A percentile compares a stretch with the other conserved stretches of the same genome.
Conservation (phyloP, 64 coral and sea anemone genomes). For the Pocillopora verrucosa region DNA sequence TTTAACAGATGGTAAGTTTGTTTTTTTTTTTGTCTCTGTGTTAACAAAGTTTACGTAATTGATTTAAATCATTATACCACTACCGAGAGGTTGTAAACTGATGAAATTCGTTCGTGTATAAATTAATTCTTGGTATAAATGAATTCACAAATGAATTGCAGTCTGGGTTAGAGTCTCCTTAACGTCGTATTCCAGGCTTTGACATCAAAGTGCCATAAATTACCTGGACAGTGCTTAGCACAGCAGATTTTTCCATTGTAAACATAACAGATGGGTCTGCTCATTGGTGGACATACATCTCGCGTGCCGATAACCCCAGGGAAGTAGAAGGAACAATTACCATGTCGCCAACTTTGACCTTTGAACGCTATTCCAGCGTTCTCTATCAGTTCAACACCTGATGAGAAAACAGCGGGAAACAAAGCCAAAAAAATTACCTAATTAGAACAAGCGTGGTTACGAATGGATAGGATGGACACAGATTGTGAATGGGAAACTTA, state of each 20-base stretch:
- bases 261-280: background rate
- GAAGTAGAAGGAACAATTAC: conserved; percentile 3
- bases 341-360: conserved; percentile 13
- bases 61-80: no score
- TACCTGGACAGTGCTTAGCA: conserved; percentile 19
- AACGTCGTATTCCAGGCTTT: background rate
- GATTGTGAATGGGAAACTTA: no score
- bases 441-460: background rate
- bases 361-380: background rate
- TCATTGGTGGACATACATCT: background rate
- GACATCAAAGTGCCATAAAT: background rate
- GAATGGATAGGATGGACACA: no score
- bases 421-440: background rate
- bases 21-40: no score
- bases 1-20: no score
- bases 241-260: conserved; percentile 34
- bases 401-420: background rate
- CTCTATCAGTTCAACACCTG: conserved; percentile 3
- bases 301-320: background rate
- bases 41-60: no score
- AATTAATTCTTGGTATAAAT: no score
- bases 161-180: no score
- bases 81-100: no score
- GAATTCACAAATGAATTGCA: no score
- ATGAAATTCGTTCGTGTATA: no score